Evolutionary conservation across 2,888 invertebrate genomes (phyloP).

Genomic region (Nemapogon koenigi): DNA sequence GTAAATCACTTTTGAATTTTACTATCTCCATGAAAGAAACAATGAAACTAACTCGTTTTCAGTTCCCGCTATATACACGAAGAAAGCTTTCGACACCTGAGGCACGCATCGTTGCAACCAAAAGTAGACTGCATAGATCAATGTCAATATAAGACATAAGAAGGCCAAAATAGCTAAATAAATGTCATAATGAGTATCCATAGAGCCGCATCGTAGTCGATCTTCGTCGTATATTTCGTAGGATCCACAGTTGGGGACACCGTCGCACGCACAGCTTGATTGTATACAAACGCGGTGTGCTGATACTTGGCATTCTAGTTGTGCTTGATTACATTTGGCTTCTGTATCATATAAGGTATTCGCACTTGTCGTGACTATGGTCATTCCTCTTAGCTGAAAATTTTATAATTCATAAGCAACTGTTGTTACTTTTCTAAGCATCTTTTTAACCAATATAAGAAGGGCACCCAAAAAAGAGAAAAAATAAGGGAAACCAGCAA

Average conservation of each 20-base stretch:
- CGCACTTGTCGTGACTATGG: constrained; percentile 39
- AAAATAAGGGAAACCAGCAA: too few species aligned
- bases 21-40: too few species aligned
- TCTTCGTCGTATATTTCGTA: constrained; percentile 52
- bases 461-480: too few species aligned
- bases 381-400: constrained; percentile 35
- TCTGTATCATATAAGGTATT: constrained; percentile 24
- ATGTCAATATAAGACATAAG: constrained; percentile 34
- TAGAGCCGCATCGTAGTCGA: constrained; percentile 31
- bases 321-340: constrained; percentile 22
- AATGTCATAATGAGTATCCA: constrained; percentile 32
- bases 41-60: constrained; percentile 42
- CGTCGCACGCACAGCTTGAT: constrained; percentile 40
- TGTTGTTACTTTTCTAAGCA: neutral
- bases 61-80: constrained; percentile 41
- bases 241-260: constrained; percentile 49
- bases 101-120: constrained; percentile 52
- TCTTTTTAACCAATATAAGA: too few species aligned
- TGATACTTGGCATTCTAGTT: constrained; percentile 43
- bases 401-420: neutral
- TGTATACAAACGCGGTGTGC: constrained; percentile 46
- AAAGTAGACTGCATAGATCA: constrained; percentile 39
- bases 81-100: constrained; percentile 48
- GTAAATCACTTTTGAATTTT: too few species aligned
- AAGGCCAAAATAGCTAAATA: constrained; percentile 40